Conservation (phyloP, 2,797 vertebrate genomes). For the Anguilla marmorata region DNA sequence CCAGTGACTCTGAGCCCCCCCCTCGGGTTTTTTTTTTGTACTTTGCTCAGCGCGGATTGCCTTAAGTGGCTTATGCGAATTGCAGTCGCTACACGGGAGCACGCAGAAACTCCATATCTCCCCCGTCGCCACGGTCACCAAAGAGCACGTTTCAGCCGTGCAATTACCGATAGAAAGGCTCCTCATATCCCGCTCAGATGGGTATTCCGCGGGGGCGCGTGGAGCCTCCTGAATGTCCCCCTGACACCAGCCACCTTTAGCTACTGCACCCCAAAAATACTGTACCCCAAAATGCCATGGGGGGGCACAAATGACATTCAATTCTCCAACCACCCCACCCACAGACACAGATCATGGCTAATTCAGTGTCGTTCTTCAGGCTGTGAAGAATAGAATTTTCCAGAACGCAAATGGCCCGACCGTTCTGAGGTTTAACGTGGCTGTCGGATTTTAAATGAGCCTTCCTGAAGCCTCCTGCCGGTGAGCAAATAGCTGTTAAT, state of each 20-base stretch:
- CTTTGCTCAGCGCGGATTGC: conserved; percentile 56
- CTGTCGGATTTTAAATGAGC: not conserved
- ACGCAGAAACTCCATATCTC: conserved; percentile 51
- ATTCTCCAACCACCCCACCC: not conserved
- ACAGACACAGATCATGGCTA: not conserved
- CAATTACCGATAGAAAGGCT: conserved; percentile 49
- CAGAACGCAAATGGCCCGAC: not conserved
- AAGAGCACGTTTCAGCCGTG: conserved; percentile 43
- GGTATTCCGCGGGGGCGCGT: not conserved
- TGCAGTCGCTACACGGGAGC: conserved; percentile 58
- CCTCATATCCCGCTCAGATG: not conserved
- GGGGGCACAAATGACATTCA: too few species aligned
- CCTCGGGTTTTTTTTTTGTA: conserved; percentile 38
- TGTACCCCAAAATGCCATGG: not conserved
- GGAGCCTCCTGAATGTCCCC: not conserved
- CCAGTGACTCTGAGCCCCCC: conserved; percentile 50
- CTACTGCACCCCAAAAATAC: not conserved
- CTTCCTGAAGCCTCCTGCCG: not conserved
- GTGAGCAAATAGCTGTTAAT: not conserved
- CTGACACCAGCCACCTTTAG: not conserved
- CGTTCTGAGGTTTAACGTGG: not conserved
- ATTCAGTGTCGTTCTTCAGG: not conserved
- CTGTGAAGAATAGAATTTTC: not conserved
- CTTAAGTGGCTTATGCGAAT: conserved; percentile 71
- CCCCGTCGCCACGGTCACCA: conserved; percentile 51